phyloP scores from a whole-genome alignment of 2,797 vertebrate genomes.

The Centropyge bicolor region DNA sequence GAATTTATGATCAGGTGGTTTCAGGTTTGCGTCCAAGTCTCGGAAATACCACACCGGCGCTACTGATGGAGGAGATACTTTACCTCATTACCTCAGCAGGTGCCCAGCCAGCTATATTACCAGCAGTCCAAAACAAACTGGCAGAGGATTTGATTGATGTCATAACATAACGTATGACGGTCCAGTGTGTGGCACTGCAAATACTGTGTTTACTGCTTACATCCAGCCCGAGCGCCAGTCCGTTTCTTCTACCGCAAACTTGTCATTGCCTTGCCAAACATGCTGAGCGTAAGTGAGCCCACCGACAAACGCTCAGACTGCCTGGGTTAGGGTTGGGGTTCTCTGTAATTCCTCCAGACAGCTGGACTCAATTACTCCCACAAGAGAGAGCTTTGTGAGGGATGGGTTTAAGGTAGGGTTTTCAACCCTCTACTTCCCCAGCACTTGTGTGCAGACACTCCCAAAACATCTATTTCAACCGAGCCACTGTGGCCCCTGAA shows the following conservation, averaged over 20 bases:
- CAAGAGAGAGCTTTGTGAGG: constrained; percentile 69
- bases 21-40: constrained; percentile 67
- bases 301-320: constrained; percentile 33
- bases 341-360: constrained; percentile 71
- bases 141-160: constrained; percentile 38
- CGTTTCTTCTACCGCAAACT: constrained; percentile 30
- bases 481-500: constrained; percentile 34
- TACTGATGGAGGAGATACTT: constrained; percentile 68
- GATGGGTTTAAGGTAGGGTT: constrained; percentile 71
- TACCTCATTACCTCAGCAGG: constrained; percentile 80
- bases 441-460: constrained; percentile 62
- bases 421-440: constrained; percentile 68
- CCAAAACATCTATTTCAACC: constrained; percentile 65
- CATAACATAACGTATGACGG: constrained; percentile 38
- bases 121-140: constrained; percentile 61
- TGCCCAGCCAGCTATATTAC: constrained; percentile 53
- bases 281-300: constrained; percentile 36
- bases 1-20: constrained; percentile 79
- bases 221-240: constrained; percentile 16
- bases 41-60: constrained; percentile 69
- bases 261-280: constrained; percentile 64
- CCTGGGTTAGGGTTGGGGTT: constrained; percentile 43
- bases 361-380: constrained; percentile 82
- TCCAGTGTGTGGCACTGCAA: constrained; percentile 15
- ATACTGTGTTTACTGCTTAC: constrained; percentile 56